Evolutionary conservation across 2,113 vertebrate genomes (phyloP).

Genomic region (Leucoraja erinaceus): DNA sequence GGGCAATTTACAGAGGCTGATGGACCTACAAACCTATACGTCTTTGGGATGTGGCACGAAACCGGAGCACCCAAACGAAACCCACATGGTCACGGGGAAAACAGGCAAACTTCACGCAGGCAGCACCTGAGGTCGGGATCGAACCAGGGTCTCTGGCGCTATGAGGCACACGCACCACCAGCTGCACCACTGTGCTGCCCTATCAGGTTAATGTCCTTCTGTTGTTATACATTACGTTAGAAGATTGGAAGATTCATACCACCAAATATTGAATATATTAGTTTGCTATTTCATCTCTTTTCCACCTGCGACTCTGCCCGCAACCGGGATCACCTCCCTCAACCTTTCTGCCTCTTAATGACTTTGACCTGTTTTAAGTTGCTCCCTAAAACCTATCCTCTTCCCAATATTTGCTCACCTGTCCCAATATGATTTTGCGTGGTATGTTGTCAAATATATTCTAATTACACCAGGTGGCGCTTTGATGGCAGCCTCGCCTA

Average conservation of each 20-base stretch:
- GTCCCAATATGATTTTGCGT: background rate
- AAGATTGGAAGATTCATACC: background rate
- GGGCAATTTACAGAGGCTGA: no score
- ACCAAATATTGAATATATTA: background rate
- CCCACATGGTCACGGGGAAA: no score
- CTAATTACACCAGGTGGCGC: background rate
- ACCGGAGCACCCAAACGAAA: no score
- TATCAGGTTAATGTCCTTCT: no score
- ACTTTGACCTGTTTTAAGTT: background rate
- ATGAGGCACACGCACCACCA: no score
- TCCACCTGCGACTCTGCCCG: background rate
- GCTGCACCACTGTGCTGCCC: no score
- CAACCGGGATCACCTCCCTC: background rate
- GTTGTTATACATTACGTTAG: background rate
- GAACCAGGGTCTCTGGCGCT: no score
- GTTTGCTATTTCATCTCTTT: background rate
- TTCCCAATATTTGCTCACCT: background rate
- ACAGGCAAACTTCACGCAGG: no score
- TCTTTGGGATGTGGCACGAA: no score
- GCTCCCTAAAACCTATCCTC: background rate
- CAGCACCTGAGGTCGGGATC: no score
- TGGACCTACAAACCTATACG: no score
- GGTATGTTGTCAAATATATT: background rate
- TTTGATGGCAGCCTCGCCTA: no score
- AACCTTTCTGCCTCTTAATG: background rate